Conservation (phyloP, 64 coral and sea anemone genomes). For the Pocillopora damicornis region DNA sequence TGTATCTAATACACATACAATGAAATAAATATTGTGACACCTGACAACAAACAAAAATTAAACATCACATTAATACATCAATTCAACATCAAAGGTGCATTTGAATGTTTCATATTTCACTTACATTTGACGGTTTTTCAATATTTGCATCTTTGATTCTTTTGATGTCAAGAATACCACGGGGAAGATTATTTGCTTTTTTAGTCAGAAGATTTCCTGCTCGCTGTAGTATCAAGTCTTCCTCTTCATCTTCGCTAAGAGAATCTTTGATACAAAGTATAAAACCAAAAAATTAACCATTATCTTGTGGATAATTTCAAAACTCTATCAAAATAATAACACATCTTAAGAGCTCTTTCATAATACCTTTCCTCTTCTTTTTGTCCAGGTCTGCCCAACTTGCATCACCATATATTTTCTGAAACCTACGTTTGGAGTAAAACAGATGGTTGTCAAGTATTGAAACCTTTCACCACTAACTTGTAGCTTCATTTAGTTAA, state of each 20-base stretch:
- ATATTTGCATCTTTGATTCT: constrained; percentile 91
- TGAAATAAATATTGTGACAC: no score
- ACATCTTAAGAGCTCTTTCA: neutral
- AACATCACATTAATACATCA: no score
- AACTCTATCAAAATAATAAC: neutral
- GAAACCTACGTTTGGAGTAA: constrained; percentile 54
- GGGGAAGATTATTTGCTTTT: constrained; percentile 56
- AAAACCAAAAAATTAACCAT: neutral
- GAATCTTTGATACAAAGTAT: neutral
- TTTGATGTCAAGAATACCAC: constrained; percentile 68
- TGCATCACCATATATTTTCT: constrained; percentile 87
- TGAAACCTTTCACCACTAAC: no score
- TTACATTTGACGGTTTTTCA: constrained; percentile 87
- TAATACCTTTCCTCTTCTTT: constrained; percentile 68
- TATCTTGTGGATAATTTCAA: neutral
- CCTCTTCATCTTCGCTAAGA: constrained; percentile 66
- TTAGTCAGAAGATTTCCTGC: constrained; percentile 74
- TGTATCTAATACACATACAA: no score
- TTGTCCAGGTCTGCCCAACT: constrained; percentile 83
- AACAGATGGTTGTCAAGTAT: neutral
- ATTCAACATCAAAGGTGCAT: no score
- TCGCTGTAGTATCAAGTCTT: constrained; percentile 70
- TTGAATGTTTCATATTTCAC: neutral
- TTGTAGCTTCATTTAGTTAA: no score
- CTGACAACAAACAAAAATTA: no score